Base-by-base conservation (phyloP, 92 coral and sea anemone species). In the Muricea muricata region DNA sequence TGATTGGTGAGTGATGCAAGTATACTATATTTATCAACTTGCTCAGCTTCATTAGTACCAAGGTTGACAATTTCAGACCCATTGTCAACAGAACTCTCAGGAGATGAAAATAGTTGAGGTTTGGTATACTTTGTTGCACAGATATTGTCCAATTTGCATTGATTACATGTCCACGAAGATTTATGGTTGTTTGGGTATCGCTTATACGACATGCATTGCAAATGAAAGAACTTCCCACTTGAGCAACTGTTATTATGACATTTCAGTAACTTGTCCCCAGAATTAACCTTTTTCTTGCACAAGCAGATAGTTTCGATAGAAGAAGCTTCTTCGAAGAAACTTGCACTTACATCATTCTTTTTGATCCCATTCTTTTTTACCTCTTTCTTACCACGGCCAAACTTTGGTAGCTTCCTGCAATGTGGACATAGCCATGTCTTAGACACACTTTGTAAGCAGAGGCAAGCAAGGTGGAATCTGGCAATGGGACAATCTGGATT, bases 381-480 rank as follows among this genome's bases (percentile, higher is more conserved):
- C 71, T 69, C 78, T 31, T 67, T 58, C 33, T 52, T 42, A 54
- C 83, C 83, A 55, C 88, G 65, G 45, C 40, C 78, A 73, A 87
- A 87, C 61, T 82, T 42, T 8, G 73, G 87, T 48, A 82, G 70
- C 9, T 82, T 79, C 45, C 91, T 80, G 33, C 95, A 87, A 69
- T 84, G 78, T 31, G 91, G 90, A 71, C 95, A 91, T 78, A 85
- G 84, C 92, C 94, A 89, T 39, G 81, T 77, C 79, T 91, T 91
- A 1, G 90, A 82, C 1, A 35, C 58, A 41, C 65, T 54, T 30
- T 17, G 54, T 34, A 85, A 32, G n/a, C 92, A 81, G 48, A 89
- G 61, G 46, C 91, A 92, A 10, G 85, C 56, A 2, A 73, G 35
- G 50, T 89, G 93, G 81, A 92, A 89, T 35, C 61, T 20, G 13